Base-by-base conservation (phyloP, 2,797 vertebrate species). In the Muraenolepis orangiensis region DNA sequence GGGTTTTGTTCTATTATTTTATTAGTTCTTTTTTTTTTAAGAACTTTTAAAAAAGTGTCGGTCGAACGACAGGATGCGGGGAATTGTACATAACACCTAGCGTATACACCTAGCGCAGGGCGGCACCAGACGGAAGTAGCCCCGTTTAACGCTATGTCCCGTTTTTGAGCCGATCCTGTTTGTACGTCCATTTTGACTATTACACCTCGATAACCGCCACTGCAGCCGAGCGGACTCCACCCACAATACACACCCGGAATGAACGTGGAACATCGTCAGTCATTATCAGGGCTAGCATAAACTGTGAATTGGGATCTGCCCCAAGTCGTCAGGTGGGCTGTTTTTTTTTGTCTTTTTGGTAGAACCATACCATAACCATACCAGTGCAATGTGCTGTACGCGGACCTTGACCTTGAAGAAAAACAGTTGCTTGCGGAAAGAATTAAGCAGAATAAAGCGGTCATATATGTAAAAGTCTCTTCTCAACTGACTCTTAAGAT, bases 291-390 rank as follows among this genome's bases (percentile, higher is more conserved):
- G 83, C 81, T 85, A 90, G 87, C 74, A 84, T 85, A 89, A 90
- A 90, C 91, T 93, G 91, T 93, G 91, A 92, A 92, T 87, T 84
- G 80, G 76, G 82, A 78, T 66, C 71, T n/a, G n/a, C n/a, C 76
- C 85, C 82, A 80, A 80, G 78, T 83, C 84, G 84, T 78, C 82
- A 79, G 80, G 74, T 74, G 61, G 84, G 87, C 82, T 79, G 28
- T 77, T 81, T 79, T 67, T 31, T 66, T 66, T 18, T 34, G 32
- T 4, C 42, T n/a, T 31, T 1, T 67, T 83, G 74, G 86, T 88
- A 87, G 89, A 86, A 87, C n/a, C n/a, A n/a, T n/a, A n/a, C n/a
- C n/a, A 73, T 74, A 71, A 83, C 69, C 74, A 73, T 74, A 69
- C 71, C n/a, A 78, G 32, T 46, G 30, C 13, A 29, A 31, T 31